Percentiles rank a stretch among this genome's conserved stretches.
phyloP scores from a whole-genome alignment of 1,140 invertebrate species.

The Caenorhabditis remanei region DNA sequence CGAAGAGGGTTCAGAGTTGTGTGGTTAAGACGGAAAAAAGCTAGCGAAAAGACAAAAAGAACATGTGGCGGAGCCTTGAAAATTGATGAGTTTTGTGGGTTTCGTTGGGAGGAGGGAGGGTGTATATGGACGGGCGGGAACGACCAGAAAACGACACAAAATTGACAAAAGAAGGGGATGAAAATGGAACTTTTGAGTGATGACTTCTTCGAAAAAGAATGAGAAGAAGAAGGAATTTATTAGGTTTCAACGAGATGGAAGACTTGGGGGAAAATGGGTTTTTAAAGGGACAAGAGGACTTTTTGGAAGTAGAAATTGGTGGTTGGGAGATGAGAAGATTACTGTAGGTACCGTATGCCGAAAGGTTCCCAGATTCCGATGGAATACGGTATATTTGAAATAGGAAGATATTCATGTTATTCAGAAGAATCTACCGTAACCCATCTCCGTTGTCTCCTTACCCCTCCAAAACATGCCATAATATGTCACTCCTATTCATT shows the following conservation, averaged over 20 bases:
- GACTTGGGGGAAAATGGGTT: neutral
- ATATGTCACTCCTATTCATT: neutral
- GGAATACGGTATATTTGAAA: too few species aligned
- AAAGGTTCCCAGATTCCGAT: too few species aligned
- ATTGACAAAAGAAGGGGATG: neutral
- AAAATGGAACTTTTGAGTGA: constrained; percentile 35
- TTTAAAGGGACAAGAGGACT: too few species aligned
- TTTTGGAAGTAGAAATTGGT: too few species aligned
- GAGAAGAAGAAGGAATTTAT: neutral
- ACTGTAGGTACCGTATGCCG: too few species aligned
- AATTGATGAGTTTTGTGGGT: constrained; percentile 54
- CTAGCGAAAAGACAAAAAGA: constrained; percentile 45
- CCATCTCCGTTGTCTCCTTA: too few species aligned
- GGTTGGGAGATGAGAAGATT: too few species aligned
- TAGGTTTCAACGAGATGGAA: neutral
- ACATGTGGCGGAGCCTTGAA: constrained; percentile 45
- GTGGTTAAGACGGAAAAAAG: neutral
- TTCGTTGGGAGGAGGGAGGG: neutral
- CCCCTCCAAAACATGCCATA: neutral
- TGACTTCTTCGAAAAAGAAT: neutral
- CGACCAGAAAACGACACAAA: constrained; percentile 20
- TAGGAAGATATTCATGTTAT: too few species aligned
- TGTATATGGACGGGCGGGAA: neutral
- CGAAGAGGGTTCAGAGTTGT: constrained; percentile 29
- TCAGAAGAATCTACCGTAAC: too few species aligned